Base-by-base conservation (phyloP, 2,113 vertebrate genomes). In the Pimephales promelas region DNA sequence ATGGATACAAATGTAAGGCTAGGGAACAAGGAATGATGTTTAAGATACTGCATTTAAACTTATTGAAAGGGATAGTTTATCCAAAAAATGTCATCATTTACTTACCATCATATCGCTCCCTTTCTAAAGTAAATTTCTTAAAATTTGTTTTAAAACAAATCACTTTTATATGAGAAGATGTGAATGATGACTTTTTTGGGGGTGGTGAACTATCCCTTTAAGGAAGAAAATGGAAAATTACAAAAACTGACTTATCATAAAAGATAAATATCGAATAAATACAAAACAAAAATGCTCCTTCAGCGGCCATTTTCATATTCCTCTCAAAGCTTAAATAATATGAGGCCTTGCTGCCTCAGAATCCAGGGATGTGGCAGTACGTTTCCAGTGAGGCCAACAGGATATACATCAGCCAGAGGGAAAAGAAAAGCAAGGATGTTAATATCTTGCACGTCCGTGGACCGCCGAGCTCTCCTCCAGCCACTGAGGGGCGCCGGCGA, bases 321-420 rank as follows among this genome's bases (percentile, higher is more conserved):
- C 31, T 47, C 47, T 78, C 10, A 66, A 18, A 45, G 49, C 47
- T n/a, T 26, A 70, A 8, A 70, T 34, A 47, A 43, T 43, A 16
- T 4, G 22, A 59, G 36, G 8, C 43, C 56, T 78, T 14, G 26
- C 20, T 43, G 18, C 16, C 86, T 89, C 91, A 95, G 87, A 95
- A 94, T 70, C 16, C 52, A 10, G 91, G 88, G 84, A 96, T 68
- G 90, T 95, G 94, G 87, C 95, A 96, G 90, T 96, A 95, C 61
- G 95, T 94, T 89, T 95, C 95, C 85, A 96, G 88, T 1, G 94
- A 94, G 72, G 94, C 91, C 90, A 95, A 87, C 75, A 96, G 59
- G 89, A 96, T 95, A 92, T 96, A 96, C 81, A 95, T 43, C 47
- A 96, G 90, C 95, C 95, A 96, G 61, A 96, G 86, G 8, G 84